phyloP scores from a whole-genome alignment of 2,888 invertebrate species.

The Cancer borealis region DNA sequence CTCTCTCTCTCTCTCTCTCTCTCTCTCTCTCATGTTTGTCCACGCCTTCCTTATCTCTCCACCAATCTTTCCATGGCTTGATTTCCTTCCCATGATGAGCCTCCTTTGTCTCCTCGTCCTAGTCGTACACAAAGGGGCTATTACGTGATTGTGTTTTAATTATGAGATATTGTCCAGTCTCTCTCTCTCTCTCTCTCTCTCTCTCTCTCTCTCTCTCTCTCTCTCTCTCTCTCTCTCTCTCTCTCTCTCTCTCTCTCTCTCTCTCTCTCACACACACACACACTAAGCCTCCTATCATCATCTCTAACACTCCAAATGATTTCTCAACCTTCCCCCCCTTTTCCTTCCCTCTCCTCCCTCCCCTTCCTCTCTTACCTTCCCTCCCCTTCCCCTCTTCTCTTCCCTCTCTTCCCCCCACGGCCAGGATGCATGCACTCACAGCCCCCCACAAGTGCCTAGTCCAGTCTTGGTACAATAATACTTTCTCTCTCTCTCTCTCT shows the following conservation, averaged over 20 bases:
- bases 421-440: neutral
- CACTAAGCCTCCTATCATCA: too few relatives aligned
- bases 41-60: neutral
- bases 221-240: conserved; percentile 34
- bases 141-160: conserved; percentile 37
- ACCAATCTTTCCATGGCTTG: neutral
- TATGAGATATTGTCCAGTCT: neutral
- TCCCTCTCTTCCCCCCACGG: neutral
- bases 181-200: conserved; percentile 53
- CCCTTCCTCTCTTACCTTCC: neutral
- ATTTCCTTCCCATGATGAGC: neutral
- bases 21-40: neutral
- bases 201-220: conserved; percentile 7
- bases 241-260: conserved; percentile 30
- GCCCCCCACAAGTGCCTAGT: neutral
- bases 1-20: conserved; percentile 14
- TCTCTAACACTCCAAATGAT: neutral
- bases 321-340: neutral
- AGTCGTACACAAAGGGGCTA: neutral
- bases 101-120: neutral
- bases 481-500: neutral
- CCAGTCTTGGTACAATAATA: neutral
- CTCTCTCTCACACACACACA: neutral
- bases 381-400: neutral
- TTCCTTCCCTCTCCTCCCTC: neutral